Conservation (phyloP, 2,797 vertebrate species). For the Myiothlypis chrysogaster region DNA sequence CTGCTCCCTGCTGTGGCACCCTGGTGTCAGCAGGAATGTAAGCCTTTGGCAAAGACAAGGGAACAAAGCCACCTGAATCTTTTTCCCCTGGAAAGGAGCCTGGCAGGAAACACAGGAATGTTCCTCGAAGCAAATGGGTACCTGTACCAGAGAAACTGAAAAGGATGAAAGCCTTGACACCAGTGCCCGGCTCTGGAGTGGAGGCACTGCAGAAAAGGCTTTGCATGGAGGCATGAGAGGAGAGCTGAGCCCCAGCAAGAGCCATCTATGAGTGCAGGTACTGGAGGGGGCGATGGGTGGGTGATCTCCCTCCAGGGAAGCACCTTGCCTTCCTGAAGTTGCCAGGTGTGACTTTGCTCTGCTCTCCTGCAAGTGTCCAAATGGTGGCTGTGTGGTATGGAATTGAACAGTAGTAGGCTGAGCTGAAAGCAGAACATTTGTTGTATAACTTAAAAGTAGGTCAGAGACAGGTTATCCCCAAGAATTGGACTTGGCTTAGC, state of each 20-base stretch:
- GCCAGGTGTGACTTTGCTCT: not conserved
- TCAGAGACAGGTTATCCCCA: constrained; percentile 47
- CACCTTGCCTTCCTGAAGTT: not conserved
- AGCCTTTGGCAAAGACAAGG: constrained; percentile 34
- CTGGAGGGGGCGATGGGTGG: not conserved
- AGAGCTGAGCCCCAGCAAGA: not conserved
- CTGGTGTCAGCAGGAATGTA: not conserved
- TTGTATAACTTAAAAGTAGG: constrained; percentile 16
- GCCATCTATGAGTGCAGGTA: not conserved
- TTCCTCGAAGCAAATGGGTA: not conserved
- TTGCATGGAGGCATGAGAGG: not conserved
- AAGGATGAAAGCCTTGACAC: not conserved
- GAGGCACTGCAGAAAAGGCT: not conserved
- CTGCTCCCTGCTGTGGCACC: not conserved
- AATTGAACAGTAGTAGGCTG: constrained; percentile 32
- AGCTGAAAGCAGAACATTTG: constrained; percentile 20
- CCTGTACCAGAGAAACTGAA: rapidly evolving
- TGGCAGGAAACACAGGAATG: constrained; percentile 46
- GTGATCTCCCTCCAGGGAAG: not conserved
- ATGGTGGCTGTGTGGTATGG: not conserved
- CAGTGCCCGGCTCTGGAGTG: not conserved
- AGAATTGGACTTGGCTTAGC: constrained; percentile 35
- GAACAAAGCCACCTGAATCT: constrained; percentile 46
- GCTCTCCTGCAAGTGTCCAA: not conserved
- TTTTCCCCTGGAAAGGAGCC: constrained; percentile 39